Percentiles rank a stretch among this genome's conserved stretches.
Conservation (phyloP, 2,888 invertebrate species). For the Trichopria drosophilae region DNA sequence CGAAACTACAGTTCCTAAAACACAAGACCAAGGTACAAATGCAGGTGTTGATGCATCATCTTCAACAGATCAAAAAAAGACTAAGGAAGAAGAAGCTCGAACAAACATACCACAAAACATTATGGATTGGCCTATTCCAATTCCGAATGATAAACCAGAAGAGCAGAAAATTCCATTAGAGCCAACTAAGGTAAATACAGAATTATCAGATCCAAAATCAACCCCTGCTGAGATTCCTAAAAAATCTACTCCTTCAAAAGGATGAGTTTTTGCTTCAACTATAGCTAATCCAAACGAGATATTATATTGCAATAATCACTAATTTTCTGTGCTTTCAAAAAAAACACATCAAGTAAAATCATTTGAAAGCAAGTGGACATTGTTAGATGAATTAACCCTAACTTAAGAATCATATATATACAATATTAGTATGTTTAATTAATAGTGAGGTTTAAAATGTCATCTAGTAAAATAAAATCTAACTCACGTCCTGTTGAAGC, state of each 20-base stretch:
- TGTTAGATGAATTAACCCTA: conserved; percentile 11
- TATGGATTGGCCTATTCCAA: conserved; percentile 15
- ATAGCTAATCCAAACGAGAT: too few relatives aligned
- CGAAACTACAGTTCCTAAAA: too few relatives aligned
- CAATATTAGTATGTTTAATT: conserved; percentile 17
- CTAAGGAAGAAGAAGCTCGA: conserved; percentile 13
- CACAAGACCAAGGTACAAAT: conserved; percentile 13
- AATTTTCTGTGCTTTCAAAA: too few relatives aligned
- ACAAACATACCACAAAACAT: conserved; percentile 16
- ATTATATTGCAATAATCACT: too few relatives aligned
- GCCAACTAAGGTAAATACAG: conserved; percentile 14
- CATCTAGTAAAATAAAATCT: conserved; percentile 11
- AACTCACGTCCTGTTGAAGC: conserved; percentile 1
- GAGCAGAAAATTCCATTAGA: conserved; percentile 14
- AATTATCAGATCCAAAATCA: conserved; percentile 15
- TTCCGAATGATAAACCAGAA: conserved; percentile 12
- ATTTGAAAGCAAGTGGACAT: conserved; percentile 12
- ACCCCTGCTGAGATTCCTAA: conserved; percentile 11
- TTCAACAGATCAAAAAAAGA: conserved; percentile 11
- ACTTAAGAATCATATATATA: conserved; percentile 16
- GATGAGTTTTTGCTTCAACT: conserved; percentile 16
- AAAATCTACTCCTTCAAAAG: conserved; percentile 14
- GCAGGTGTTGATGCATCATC: conserved; percentile 14
- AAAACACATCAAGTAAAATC: conserved; percentile 18
- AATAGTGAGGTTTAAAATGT: conserved; percentile 19